Evolutionary conservation across 2,113 vertebrate species (phyloP), one percentile per base, ranked within the genome.

Genomic region (Cricetomys ansorgei): DNA sequence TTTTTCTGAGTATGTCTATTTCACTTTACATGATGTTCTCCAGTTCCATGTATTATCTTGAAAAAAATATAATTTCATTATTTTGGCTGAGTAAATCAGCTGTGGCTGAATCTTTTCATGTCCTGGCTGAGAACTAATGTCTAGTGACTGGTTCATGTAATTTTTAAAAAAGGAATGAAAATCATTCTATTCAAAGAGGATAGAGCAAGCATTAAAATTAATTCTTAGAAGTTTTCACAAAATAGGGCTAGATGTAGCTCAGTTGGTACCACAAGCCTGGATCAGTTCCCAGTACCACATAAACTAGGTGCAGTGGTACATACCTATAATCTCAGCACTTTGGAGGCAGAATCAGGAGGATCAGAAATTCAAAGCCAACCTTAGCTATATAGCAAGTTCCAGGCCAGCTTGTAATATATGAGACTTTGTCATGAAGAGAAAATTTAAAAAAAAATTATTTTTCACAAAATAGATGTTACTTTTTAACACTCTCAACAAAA

Each of bases 401-500:
- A 76, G 13, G 43, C 7, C 45, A 77, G 45, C 7, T 15, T 34
- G 45, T 50, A 77, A 77, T 50, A 77, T 29, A 50, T 50, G 7
- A 76, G 45, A 77, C 75, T 48, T 48, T 77, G 75, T 50, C 45
- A 48, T 77, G 45, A 50, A 50, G 75, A 16, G 27, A 43, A 69
- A 40, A 40, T n/a, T n/a, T n/a, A 19, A 69, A 19, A 75, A n/a
- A 70, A 72, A 67, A 43, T 43, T 48, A 13, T 29, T 45, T 77
- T 77, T 77, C 75, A 76, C 13, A 77, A 50, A 77, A 45, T 45
- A 76, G 43, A 77, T 81, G 53, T 57, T 83, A n/a, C 45, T 81
- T 94, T 95, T 94, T 87, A 76, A 90, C 64, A 50, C 34, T 84
- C 29, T 96, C 62, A 59, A 64, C 27, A 91, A 92, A 95, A 89